These are phyloP conservation scores for Drosophila suzukii DNA, from an alignment of 1,140 invertebrate genomes.

Conservation along the genomic window DNA sequence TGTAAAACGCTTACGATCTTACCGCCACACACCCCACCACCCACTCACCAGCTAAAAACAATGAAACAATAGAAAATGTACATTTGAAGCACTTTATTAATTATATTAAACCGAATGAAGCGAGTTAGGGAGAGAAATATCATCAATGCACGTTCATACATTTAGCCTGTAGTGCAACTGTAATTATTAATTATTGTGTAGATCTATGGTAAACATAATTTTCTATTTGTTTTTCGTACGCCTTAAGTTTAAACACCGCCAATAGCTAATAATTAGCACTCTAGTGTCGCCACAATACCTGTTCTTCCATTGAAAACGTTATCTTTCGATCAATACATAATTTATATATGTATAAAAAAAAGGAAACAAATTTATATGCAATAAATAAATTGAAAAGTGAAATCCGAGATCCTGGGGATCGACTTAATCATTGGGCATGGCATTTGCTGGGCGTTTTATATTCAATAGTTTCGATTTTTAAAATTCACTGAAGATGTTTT, in stretches of 20 bases:
- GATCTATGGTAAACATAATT: conserved; percentile 57
- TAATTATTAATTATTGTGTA: conserved; percentile 68
- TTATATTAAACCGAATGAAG: conserved; percentile 36
- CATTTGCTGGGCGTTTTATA: not conserved
- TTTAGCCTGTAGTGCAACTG: conserved; percentile 57
- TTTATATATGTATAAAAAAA: conserved; percentile 40
- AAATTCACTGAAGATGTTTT: not conserved
- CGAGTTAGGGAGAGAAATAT: conserved; percentile 8
- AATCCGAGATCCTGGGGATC: conserved; percentile 21
- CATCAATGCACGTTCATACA: conserved; percentile 44
- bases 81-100: conserved; percentile 64
- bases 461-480: not conserved
- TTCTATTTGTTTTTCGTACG: conserved; percentile 71
- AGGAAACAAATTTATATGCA: conserved; percentile 78
- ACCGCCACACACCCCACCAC: conserved; percentile 5
- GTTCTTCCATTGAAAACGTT: conserved; percentile 78
- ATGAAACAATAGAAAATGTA: conserved; percentile 54
- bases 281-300: conserved; percentile 81
- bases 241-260: conserved; percentile 78
- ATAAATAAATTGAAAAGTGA: conserved; percentile 77
- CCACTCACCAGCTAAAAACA: conserved; percentile 1
- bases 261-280: conserved; percentile 83
- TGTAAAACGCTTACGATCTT: conserved; percentile 35
- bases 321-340: conserved; percentile 66
- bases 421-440: not conserved